Conservation (phyloP, 2,888 invertebrate species). For the Charanyca ferruginea region DNA sequence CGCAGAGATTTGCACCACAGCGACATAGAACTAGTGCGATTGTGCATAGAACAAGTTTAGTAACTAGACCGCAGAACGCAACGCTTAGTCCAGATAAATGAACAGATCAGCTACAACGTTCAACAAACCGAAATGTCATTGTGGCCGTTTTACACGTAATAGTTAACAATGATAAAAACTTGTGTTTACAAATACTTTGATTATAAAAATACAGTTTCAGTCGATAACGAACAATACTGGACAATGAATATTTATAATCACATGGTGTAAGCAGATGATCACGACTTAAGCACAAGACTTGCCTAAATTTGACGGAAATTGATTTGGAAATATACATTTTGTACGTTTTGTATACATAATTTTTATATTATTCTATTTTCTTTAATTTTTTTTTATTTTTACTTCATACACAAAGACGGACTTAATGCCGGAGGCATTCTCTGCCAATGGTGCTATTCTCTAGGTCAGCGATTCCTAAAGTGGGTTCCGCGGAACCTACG, state of each 20-base stretch:
- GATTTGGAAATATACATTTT: no score
- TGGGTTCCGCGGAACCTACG: no score
- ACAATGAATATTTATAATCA: not conserved
- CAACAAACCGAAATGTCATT: not conserved
- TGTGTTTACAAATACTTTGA: slow-evolving; percentile 8
- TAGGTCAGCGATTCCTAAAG: no score
- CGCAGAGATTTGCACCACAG: slow-evolving; percentile 69
- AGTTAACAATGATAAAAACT: not conserved
- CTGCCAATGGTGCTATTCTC: no score
- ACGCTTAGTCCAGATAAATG: slow-evolving; percentile 2
- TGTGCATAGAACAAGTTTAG: slow-evolving; percentile 28
- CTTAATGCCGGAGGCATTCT: no score
- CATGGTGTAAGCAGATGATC: no score
- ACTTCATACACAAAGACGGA: no score
- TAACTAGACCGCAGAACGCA: not conserved
- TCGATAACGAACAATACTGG: not conserved
- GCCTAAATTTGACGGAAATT: slow-evolving; percentile 6
- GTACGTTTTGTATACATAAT: no score
- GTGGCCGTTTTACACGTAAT: not conserved
- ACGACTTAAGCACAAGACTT: not conserved
- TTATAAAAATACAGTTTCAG: slow-evolving; percentile 10
- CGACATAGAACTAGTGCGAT: slow-evolving; percentile 32
- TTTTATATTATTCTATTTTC: no score
- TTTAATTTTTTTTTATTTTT: no score
- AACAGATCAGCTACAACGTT: slow-evolving; percentile 7